These are phyloP conservation scores for Caenorhabditis macrosperma DNA, from an alignment of 2,888 invertebrate species.

Conservation along the genomic window DNA sequence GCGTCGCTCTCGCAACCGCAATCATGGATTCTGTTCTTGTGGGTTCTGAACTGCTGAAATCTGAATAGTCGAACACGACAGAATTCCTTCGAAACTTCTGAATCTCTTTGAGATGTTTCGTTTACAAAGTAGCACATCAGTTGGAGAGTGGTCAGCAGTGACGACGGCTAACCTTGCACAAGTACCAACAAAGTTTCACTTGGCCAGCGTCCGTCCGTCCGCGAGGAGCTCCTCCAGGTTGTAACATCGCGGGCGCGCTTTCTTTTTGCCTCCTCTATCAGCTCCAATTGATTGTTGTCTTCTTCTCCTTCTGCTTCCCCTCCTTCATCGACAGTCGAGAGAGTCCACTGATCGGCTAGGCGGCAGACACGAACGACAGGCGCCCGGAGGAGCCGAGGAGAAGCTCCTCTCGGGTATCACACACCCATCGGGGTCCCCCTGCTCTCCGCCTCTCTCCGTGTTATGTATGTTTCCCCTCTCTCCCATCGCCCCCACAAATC, in stretches of 20 bases:
- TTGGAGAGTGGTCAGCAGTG: background rate
- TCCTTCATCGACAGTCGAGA: slow-evolving; percentile 11
- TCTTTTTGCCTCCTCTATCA: slow-evolving; percentile 48
- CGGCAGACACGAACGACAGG: slow-evolving; percentile 51
- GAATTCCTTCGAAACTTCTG: too few relatives aligned
- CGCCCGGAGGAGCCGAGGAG: slow-evolving; percentile 41
- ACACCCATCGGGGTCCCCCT: slow-evolving; percentile 14
- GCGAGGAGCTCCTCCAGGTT: slow-evolving; percentile 27
- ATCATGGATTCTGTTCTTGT: too few relatives aligned
- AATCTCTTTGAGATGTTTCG: too few relatives aligned
- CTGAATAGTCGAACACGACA: too few relatives aligned
- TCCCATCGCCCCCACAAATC: slow-evolving; percentile 40
- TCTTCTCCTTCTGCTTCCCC: slow-evolving; percentile 20
- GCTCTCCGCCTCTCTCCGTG: slow-evolving; percentile 21
- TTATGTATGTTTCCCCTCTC: slow-evolving; percentile 23
- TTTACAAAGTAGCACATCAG: background rate
- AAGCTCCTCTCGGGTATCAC: slow-evolving; percentile 44
- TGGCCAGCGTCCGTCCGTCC: slow-evolving; percentile 26
- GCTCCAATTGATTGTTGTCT: slow-evolving; percentile 51
- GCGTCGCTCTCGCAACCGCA: slow-evolving; percentile 11
- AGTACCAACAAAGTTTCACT: slow-evolving; percentile 42
- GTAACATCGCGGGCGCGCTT: slow-evolving; percentile 40
- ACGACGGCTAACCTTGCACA: slow-evolving; percentile 27
- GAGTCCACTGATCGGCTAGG: slow-evolving; percentile 38
- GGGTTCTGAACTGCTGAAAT: background rate